Percentiles rank a stretch among this genome's conserved stretches.
Conservation (phyloP, 2,797 vertebrate species). For the Enteromius fasciolatus region DNA sequence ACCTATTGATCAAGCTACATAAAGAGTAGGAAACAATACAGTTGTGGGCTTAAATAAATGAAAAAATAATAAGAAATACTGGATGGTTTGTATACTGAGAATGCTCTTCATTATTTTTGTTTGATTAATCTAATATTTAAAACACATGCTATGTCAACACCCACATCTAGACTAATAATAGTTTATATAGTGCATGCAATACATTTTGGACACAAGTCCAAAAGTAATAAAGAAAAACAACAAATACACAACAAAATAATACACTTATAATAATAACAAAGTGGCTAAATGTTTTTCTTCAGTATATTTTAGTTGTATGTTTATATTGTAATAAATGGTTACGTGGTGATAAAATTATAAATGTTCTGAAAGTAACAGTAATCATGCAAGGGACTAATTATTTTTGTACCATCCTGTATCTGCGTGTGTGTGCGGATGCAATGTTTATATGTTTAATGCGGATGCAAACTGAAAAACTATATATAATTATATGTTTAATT, state of each 20-base stretch:
- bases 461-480: neutral
- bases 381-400: neutral
- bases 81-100: neutral
- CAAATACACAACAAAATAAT: neutral
- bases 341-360: neutral
- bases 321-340: neutral
- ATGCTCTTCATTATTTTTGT: neutral
- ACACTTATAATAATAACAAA: neutral
- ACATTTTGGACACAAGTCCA: neutral
- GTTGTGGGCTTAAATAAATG: neutral
- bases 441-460: too few relatives aligned
- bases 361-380: neutral
- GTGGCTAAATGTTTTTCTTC: neutral
- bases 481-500: neutral
- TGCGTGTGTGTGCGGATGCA: neutral
- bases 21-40: neutral
- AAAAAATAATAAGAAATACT: neutral
- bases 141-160: neutral
- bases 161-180: neutral
- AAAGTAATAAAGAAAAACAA: neutral
- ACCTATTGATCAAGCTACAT: neutral
- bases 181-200: neutral
- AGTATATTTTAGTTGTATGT: neutral
- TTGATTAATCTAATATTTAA: neutral
- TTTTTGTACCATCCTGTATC: neutral